Evolutionary conservation across 2,113 vertebrate genomes (phyloP).

Genomic region (Verasper variegatus): DNA sequence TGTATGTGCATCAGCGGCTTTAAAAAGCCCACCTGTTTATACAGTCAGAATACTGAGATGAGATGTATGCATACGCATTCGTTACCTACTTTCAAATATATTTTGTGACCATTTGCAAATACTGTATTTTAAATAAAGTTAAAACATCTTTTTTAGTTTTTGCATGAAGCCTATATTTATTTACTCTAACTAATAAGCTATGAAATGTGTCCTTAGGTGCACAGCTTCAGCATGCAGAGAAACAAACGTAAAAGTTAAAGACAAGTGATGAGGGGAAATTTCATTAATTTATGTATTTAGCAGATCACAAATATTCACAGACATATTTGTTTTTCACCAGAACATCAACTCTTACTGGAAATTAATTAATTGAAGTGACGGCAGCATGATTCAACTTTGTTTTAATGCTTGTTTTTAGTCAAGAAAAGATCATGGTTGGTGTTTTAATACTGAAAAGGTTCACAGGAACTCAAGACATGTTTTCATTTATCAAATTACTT

Average conservation of each 20-base stretch:
- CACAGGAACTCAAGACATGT: too few relatives aligned
- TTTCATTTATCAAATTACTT: too few relatives aligned
- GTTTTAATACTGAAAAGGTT: not conserved
- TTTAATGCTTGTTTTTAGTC: not conserved
- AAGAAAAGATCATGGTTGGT: not conserved
- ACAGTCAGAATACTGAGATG: not conserved
- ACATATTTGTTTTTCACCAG: not conserved
- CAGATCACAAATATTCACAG: not conserved
- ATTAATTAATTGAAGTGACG: not conserved
- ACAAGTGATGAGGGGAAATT: too few relatives aligned
- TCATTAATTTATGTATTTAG: not conserved
- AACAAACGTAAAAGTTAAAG: not conserved
- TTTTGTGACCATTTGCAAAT: too few relatives aligned
- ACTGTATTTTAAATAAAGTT: too few relatives aligned
- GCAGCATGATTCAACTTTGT: not conserved
- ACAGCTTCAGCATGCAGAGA: not conserved
- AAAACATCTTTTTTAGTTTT: too few relatives aligned
- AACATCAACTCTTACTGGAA: not conserved
- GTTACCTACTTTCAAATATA: too few relatives aligned
- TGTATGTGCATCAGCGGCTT: constrained; percentile 13
- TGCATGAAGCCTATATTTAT: too few relatives aligned
- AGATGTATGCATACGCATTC: not conserved
- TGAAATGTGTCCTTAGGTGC: not conserved
- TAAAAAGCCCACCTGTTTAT: constrained; percentile 24
- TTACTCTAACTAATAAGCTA: too few relatives aligned